Conservation (phyloP, 2,888 invertebrate species). For the Coleophora flavipennella region DNA sequence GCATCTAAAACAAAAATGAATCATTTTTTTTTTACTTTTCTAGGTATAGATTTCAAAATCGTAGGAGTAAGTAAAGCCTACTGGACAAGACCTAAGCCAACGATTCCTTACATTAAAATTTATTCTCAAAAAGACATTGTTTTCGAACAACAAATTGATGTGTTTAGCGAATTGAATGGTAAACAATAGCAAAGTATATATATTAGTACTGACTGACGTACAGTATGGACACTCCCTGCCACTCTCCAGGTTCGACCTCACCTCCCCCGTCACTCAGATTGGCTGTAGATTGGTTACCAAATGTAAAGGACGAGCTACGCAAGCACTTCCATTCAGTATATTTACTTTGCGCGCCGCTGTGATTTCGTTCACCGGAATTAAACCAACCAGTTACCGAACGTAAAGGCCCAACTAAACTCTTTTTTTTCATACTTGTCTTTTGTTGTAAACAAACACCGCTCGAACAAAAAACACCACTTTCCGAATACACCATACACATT, state of each 20-base stretch:
- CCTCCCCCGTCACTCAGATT: too few relatives aligned
- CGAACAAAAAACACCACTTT: too few relatives aligned
- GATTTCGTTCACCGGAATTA: neutral
- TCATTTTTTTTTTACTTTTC: constrained; percentile 16
- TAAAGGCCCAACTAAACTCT: too few relatives aligned
- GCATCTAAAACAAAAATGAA: too few relatives aligned
- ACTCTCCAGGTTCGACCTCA: too few relatives aligned
- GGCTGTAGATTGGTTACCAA: too few relatives aligned
- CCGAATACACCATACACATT: neutral
- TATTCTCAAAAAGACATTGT: constrained; percentile 47
- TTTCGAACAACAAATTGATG: constrained; percentile 33
- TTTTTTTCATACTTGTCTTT: too few relatives aligned
- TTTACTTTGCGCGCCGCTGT: too few relatives aligned
- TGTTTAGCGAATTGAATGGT: constrained; percentile 34
- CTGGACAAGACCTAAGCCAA: constrained; percentile 50
- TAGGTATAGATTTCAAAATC: constrained; percentile 47
- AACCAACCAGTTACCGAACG: neutral
- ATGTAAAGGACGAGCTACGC: too few relatives aligned
- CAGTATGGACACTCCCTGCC: too few relatives aligned
- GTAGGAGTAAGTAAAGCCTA: constrained; percentile 43
- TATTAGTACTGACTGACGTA: too few relatives aligned
- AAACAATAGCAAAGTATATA: constrained; percentile 7
- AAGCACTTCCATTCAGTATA: neutral
- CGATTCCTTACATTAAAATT: constrained; percentile 48
- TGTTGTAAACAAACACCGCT: too few relatives aligned